Percentiles rank a stretch among this genome's conserved stretches.
Evolutionary conservation across 2,113 vertebrate genomes (phyloP).

Genomic region (Electrona antarctica): DNA sequence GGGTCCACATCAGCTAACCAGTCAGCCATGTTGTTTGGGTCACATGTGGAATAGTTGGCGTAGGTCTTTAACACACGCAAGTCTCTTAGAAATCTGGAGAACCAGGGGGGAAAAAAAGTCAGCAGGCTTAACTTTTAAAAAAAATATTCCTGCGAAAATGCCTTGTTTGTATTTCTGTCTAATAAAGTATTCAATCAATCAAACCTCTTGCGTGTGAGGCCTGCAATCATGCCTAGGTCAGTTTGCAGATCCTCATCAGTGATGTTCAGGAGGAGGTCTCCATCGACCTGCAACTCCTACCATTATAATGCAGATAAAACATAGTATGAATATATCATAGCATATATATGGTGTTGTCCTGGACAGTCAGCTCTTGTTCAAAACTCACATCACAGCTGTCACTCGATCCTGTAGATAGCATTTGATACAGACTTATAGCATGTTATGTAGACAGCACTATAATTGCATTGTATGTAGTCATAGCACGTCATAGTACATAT

Average conservation of each 20-base stretch:
- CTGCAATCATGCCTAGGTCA: slow-evolving; percentile 87
- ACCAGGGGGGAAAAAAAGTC: background rate
- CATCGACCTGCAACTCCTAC: slow-evolving; percentile 94
- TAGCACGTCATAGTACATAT: no score
- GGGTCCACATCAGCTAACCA: slow-evolving; percentile 91
- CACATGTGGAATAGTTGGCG: slow-evolving; percentile 93
- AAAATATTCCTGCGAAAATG: background rate
- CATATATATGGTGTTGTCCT: no score
- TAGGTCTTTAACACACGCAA: slow-evolving; percentile 93
- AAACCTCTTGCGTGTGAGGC: slow-evolving; percentile 90
- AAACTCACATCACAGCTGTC: no score
- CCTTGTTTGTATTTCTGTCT: no score
- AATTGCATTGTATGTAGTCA: no score
- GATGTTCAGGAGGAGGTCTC: slow-evolving; percentile 91
- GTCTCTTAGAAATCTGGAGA: slow-evolving; percentile 89
- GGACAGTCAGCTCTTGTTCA: no score
- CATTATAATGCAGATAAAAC: background rate
- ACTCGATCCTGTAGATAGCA: no score
- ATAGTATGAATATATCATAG: background rate
- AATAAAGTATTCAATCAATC: background rate
- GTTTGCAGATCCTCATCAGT: slow-evolving; percentile 85
- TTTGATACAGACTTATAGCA: no score
- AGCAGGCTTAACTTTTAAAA: no score
- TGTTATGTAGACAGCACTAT: no score
- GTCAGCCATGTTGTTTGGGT: slow-evolving; percentile 94